Conservation (phyloP, 2,113 vertebrate genomes). For the Burhinus bistriatus region DNA sequence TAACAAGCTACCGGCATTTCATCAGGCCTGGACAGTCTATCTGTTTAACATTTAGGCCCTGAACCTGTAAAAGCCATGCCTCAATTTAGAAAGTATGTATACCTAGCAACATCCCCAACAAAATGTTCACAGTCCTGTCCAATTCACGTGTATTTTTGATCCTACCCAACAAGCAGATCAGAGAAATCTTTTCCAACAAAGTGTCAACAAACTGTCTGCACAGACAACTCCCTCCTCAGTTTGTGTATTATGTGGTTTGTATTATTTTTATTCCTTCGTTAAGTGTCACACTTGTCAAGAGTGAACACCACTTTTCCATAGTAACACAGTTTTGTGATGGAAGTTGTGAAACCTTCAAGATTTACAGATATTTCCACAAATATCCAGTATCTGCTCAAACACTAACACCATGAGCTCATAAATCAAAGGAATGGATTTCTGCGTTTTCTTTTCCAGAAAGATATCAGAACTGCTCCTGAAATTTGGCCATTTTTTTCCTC, state of each 20-base stretch:
- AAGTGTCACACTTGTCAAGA: slow-evolving; percentile 52
- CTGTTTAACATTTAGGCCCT: background rate
- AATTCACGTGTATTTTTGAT: background rate
- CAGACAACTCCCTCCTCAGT: slow-evolving; percentile 18
- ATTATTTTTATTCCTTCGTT: slow-evolving; percentile 46
- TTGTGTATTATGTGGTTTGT: background rate
- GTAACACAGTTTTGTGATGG: slow-evolving; percentile 13
- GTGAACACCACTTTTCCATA: slow-evolving; percentile 40
- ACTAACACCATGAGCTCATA: background rate
- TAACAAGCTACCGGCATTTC: background rate
- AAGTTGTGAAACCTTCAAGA: slow-evolving; percentile 54
- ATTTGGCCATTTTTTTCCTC: background rate
- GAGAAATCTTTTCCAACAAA: slow-evolving; percentile 54
- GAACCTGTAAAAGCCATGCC: background rate
- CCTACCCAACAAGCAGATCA: slow-evolving; percentile 3
- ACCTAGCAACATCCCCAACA: slow-evolving; percentile 1
- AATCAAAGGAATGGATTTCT: background rate
- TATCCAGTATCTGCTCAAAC: slow-evolving; percentile 27
- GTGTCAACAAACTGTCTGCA: slow-evolving; percentile 56
- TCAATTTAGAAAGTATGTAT: background rate
- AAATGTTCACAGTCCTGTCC: background rate
- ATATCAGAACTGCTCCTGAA: background rate
- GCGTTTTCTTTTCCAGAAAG: background rate
- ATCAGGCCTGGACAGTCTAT: background rate
- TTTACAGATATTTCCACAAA: slow-evolving; percentile 23